Evolutionary conservation across 2,797 vertebrate genomes (phyloP).

Genomic region (Rhinatrema bivittatum): DNA sequence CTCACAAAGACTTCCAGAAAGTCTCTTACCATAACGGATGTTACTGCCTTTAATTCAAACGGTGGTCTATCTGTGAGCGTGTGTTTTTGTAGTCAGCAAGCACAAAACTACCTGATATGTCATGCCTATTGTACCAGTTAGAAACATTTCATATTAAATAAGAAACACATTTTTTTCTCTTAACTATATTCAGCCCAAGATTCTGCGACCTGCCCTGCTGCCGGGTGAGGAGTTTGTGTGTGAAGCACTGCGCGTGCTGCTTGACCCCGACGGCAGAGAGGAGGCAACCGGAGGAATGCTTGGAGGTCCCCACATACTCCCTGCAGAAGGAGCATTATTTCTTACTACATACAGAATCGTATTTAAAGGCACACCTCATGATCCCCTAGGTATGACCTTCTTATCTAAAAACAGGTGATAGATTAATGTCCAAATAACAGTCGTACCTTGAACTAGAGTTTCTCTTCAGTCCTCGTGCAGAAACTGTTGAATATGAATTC

Average conservation of each 20-base stretch:
- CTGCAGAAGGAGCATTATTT: constrained; percentile 95
- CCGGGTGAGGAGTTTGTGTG: constrained; percentile 91
- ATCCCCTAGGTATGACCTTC: constrained; percentile 77
- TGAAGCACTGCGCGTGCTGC: constrained; percentile 86
- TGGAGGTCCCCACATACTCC: constrained; percentile 91
- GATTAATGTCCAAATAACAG: too few relatives aligned
- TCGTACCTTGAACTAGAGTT: neutral
- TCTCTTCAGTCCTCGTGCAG: neutral
- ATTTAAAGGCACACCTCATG: constrained; percentile 93
- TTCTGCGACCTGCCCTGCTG: constrained; percentile 82
- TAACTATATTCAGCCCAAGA: constrained; percentile 76
- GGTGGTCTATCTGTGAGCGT: too few relatives aligned
- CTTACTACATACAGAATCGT: constrained; percentile 94
- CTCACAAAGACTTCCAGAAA: too few relatives aligned
- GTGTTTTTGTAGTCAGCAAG: too few relatives aligned
- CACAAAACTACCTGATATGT: too few relatives aligned
- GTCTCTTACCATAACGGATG: too few relatives aligned
- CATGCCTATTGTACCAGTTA: too few relatives aligned
- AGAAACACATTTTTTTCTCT: too few relatives aligned
- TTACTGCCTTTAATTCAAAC: too few relatives aligned
- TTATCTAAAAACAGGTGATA: neutral
- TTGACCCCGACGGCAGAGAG: constrained; percentile 91
- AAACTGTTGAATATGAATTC: too few relatives aligned
- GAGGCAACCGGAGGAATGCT: constrained; percentile 88
- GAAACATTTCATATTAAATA: too few relatives aligned